phyloP scores from a whole-genome alignment of 1,140 invertebrate species.

The Penaeus japonicus region DNA sequence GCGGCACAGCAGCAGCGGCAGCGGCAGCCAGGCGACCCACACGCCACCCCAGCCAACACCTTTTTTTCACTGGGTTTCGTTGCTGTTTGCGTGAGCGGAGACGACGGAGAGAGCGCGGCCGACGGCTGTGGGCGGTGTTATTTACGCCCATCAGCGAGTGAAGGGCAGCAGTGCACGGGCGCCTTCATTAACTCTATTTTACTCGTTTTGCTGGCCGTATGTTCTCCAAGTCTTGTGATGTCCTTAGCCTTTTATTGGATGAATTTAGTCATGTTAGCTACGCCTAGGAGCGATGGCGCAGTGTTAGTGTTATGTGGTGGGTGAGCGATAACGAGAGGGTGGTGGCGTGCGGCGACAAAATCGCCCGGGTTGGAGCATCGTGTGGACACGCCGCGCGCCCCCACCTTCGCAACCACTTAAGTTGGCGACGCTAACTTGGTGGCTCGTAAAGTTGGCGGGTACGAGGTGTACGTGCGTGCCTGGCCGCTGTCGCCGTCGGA shows the following conservation, averaged over 20 bases:
- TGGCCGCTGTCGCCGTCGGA: slow-evolving; percentile 18
- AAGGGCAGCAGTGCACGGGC: too few relatives aligned
- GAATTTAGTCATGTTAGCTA: too few relatives aligned
- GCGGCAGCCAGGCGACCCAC: background rate
- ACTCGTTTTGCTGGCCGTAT: too few relatives aligned
- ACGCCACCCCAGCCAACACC: background rate
- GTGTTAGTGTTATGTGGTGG: background rate
- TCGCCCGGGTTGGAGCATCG: background rate
- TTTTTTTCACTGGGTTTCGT: slow-evolving; percentile 38
- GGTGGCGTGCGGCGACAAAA: background rate
- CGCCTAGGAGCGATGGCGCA: too few relatives aligned
- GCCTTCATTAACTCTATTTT: too few relatives aligned
- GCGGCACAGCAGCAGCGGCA: slow-evolving; percentile 12
- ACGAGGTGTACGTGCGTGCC: slow-evolving; percentile 27
- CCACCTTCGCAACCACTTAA: slow-evolving; percentile 19
- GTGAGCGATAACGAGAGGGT: slow-evolving; percentile 15
- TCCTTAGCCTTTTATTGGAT: too few relatives aligned
- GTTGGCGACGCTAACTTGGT: slow-evolving; percentile 39
- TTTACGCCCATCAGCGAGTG: too few relatives aligned
- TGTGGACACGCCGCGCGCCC: slow-evolving; percentile 22
- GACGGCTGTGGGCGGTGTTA: too few relatives aligned
- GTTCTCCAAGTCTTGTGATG: too few relatives aligned
- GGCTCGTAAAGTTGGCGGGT: slow-evolving; percentile 37
- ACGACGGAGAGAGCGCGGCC: too few relatives aligned
- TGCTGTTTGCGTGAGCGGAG: background rate